These are phyloP conservation scores for Vanessa tameamea DNA, from an alignment of 1,140 invertebrate species.

Conservation along the genomic window DNA sequence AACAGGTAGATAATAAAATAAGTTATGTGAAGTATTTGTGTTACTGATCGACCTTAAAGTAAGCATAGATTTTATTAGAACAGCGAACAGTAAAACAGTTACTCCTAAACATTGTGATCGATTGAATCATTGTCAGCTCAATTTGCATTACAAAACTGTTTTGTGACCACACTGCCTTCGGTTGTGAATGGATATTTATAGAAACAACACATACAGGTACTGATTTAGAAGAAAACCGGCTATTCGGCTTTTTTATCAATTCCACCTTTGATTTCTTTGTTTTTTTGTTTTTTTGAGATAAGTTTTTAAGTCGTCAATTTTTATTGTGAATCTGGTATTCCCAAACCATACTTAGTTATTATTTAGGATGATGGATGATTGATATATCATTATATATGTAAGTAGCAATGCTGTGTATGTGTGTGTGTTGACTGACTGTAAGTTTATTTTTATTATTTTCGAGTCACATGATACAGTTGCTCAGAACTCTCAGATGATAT, in stretches of 20 bases:
- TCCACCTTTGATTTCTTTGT: slow-evolving; percentile 6
- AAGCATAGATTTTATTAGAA: neutral
- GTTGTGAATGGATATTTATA: slow-evolving; percentile 24
- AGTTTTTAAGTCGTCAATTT: slow-evolving; percentile 5
- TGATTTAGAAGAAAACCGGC: slow-evolving; percentile 13
- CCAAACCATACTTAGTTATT: neutral
- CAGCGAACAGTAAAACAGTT: slow-evolving; percentile 17
- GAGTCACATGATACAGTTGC: too few species aligned
- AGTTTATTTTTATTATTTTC: too few species aligned
- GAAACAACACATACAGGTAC: slow-evolving; percentile 2
- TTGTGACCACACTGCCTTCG: slow-evolving; percentile 12
- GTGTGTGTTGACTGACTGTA: too few species aligned
- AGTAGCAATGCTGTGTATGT: neutral
- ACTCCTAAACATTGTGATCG: slow-evolving; percentile 34
- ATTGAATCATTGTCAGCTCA: slow-evolving; percentile 31
- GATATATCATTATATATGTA: neutral
- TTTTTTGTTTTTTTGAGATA: slow-evolving; percentile 19
- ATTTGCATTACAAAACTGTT: slow-evolving; percentile 34
- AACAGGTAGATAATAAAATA: too few species aligned
- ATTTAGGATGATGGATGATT: neutral
- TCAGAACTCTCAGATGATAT: too few species aligned
- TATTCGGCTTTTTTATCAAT: slow-evolving; percentile 2
- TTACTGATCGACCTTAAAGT: neutral
- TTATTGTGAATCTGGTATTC: neutral
- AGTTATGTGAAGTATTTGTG: neutral